Evolutionary conservation across 2,113 vertebrate genomes (phyloP), one percentile per base, ranked within the genome.

Genomic region (Caranx ignobilis): DNA sequence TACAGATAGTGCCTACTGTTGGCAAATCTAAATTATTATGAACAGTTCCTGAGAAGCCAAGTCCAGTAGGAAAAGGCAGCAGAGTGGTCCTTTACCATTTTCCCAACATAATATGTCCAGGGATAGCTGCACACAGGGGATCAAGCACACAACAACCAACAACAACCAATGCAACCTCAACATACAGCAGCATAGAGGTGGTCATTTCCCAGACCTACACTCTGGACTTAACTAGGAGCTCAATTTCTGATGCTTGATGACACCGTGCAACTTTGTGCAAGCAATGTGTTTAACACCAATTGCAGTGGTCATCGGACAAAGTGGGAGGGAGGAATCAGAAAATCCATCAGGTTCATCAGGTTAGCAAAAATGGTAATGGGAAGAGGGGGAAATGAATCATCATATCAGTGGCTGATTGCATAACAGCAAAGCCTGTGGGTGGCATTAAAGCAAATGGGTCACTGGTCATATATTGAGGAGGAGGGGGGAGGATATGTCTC

Each of bases 341-440:
- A 64, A 63, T 18, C 26, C 26, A 52, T 35, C 7, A 41, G 6
- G 39, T 62, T 31, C 35, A 54, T 3, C 6, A 1, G 19, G 56
- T 65, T 37, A 54, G 56, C 26, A 84, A 47, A 77, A 69, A 69
- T 54, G 1, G 67, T 9, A 9, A 41, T 72, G 57, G 77, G 31
- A 7, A 18, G 26, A 61, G 50, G 50, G 56, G 31, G 65, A 43
- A 63, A 37, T 43, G 0, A 73, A 35, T 60, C 64, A 64, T 54
- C 55, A 41, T 13, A 72, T 67, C 37, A 64, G 59, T 63, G 26
- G 31, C 73, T 79, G 62, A 69, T 19, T 68, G 61, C 60, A 60
- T 68, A 48, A 81, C 0, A 60, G 67, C 31, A 84, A 75, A 85
- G 74, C 67, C 43, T 72, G 74, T 65, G 67, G 77, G 73, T 70